Base-by-base conservation (phyloP, 2,888 invertebrate genomes). In the Trichopoda pennipes region DNA sequence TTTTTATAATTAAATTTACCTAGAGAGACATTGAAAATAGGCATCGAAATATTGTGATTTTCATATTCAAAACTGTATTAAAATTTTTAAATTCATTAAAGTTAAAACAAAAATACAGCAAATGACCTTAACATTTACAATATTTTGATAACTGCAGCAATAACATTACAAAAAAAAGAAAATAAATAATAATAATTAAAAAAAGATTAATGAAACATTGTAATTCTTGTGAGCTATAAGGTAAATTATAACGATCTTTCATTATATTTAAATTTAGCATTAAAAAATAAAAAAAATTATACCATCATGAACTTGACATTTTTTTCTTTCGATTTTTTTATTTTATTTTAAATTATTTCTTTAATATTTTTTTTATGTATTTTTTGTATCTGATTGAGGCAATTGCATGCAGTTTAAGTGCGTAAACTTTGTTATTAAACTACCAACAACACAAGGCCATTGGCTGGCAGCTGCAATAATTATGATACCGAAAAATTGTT, bases 261-360 rank as follows among this genome's bases (percentile, higher is more conserved):
- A 19, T 23, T 38, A 38, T 9, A 3, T n/a, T 38, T 38, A 56
- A 47, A 64, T 38, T 38, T 32, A 63, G n/a, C 63, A 63, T 56
- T 32, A 35, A 63, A 51, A 23, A 42, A n/a, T n/a, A 64, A 8
- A 17, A 56, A 69, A 47, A 44, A 63, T 38, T 14, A 14, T 21
- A 61, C 58, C 42, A 47, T 56, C 82, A 73, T 82, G 82, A 82
- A 82, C 82, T 82, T 82, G 82, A 76, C 61, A 76, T 61, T 70
- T n/a, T n/a, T n/a, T n/a, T n/a, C n/a, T 63, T 66, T 63, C 51
- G 35, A 35, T n/a, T 63, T 19, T 3, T 9, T 64, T 69, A 32
- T 35, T 28, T 17, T 42, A 19, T 23, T 44, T 19, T 23, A 38
- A 19, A 44, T 44, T 35, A 12, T 38, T 38, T 38, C 7, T 38